Conservation (phyloP, 2,888 invertebrate genomes). For the Drosophila anomalata region DNA sequence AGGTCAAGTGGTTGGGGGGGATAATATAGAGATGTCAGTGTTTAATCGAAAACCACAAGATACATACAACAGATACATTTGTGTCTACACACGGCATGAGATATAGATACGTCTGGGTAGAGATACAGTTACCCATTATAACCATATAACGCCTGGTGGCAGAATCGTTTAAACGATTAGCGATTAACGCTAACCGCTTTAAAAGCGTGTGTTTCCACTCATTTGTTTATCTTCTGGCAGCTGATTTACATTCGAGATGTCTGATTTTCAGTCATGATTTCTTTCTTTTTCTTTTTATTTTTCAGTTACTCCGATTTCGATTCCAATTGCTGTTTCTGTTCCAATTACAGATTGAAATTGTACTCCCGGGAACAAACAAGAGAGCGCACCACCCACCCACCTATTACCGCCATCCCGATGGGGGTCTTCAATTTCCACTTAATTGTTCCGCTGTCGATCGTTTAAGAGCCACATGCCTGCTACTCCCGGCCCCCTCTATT, state of each 20-base stretch:
- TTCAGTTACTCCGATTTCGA: neutral
- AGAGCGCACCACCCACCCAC: neutral
- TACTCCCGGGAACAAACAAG: conserved; percentile 31
- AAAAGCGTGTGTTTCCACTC: conserved; percentile 63
- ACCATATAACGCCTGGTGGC: conserved; percentile 59
- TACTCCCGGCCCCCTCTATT: too few relatives aligned
- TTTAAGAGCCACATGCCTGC: conserved; percentile 26
- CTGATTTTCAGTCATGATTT: conserved; percentile 21
- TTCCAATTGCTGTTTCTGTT: conserved; percentile 26
- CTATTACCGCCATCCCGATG: conserved; percentile 6
- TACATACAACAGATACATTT: neutral
- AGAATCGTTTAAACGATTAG: conserved; percentile 65
- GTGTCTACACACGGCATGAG: conserved; percentile 25
- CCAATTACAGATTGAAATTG: conserved; percentile 19
- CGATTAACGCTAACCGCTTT: conserved; percentile 43
- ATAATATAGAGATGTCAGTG: conserved; percentile 27
- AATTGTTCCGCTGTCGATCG: conserved; percentile 68
- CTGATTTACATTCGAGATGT: conserved; percentile 49
- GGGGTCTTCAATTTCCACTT: conserved; percentile 66
- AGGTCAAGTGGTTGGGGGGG: conserved; percentile 62
- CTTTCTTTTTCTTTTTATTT: neutral
- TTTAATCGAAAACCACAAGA: conserved; percentile 60
- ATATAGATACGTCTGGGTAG: conserved; percentile 31
- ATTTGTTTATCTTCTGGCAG: conserved; percentile 69
- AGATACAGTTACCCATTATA: conserved; percentile 55